phyloP scores from a whole-genome alignment of 1,140 invertebrate species.

The Drosophila quadrilineata region DNA sequence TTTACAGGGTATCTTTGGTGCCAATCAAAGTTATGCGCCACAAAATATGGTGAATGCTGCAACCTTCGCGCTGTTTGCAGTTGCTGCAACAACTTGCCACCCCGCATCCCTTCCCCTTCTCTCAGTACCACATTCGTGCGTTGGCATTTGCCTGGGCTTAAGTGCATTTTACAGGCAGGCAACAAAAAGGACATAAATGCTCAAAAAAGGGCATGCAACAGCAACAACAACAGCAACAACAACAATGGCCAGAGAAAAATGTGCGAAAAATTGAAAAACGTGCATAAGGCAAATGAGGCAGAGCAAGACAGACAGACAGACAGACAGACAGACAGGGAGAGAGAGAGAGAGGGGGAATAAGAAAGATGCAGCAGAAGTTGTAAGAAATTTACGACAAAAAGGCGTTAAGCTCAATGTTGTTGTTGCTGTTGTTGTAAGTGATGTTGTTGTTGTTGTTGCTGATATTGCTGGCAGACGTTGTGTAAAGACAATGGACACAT shows the following conservation, averaged over 20 bases:
- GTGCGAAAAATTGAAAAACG: constrained; percentile 65
- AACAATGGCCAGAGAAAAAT: constrained; percentile 44
- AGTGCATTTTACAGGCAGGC: constrained; percentile 69
- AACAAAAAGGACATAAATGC: constrained; percentile 77
- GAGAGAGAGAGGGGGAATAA: background rate
- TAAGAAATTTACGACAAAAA: constrained; percentile 73
- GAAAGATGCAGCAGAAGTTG: constrained; percentile 37
- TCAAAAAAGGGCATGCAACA: constrained; percentile 68
- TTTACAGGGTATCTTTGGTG: constrained; percentile 28
- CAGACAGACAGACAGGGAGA: background rate
- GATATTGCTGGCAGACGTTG: constrained; percentile 14
- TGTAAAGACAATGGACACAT: constrained; percentile 67
- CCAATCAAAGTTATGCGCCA: constrained; percentile 50
- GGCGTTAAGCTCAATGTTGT: constrained; percentile 66
- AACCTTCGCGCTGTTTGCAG: constrained; percentile 30
- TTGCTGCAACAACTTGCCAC: constrained; percentile 51
- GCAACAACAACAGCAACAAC: constrained; percentile 32
- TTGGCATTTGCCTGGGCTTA: constrained; percentile 47
- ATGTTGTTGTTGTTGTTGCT: constrained; percentile 17
- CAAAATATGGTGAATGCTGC: constrained; percentile 46
- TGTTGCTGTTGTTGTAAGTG: constrained; percentile 31
- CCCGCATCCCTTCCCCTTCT: background rate
- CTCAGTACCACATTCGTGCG: too few relatives aligned
- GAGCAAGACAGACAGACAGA: background rate
- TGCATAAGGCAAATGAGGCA: constrained; percentile 32